Percentiles rank a stretch among this genome's conserved stretches.
phyloP scores from a whole-genome alignment of 1,140 invertebrate species.

The Sminthurides bifidus region DNA sequence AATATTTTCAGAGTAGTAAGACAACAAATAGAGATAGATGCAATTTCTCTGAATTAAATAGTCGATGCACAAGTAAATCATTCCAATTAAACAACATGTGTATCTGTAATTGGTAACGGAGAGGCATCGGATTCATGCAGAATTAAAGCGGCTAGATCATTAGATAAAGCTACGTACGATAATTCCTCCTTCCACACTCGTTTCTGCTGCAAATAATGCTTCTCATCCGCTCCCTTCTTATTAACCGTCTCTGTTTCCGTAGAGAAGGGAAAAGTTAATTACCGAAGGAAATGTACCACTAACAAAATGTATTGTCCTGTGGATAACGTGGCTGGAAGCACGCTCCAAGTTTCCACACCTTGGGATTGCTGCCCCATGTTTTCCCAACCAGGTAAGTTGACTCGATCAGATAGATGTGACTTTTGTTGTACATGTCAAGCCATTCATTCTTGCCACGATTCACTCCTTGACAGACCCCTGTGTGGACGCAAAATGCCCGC shows the following conservation, averaged over 20 bases:
- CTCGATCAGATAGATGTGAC: neutral
- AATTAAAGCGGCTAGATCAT: too few species aligned
- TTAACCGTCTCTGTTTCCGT: neutral
- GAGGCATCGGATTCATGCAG: neutral
- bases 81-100: too few species aligned
- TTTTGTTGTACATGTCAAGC: too few species aligned
- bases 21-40: neutral
- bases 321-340: neutral
- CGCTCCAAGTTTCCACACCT: slow-evolving; percentile 20
- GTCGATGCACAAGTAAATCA: too few species aligned
- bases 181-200: too few species aligned
- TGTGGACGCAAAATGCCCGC: slow-evolving; percentile 17
- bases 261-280: slow-evolving; percentile 25
- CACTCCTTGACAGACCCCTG: slow-evolving; percentile 25
- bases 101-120: neutral
- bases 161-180: too few species aligned
- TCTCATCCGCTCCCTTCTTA: too few species aligned
- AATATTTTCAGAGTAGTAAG: neutral
- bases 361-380: slow-evolving; percentile 29
- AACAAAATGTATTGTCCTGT: neutral
- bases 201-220: too few species aligned
- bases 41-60: too few species aligned
- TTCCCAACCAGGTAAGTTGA: slow-evolving; percentile 16
- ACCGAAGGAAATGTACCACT: slow-evolving; percentile 10
- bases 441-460: too few species aligned